phyloP scores from a whole-genome alignment of 2,888 invertebrate species.

The Scaptomyza polygonia region DNA sequence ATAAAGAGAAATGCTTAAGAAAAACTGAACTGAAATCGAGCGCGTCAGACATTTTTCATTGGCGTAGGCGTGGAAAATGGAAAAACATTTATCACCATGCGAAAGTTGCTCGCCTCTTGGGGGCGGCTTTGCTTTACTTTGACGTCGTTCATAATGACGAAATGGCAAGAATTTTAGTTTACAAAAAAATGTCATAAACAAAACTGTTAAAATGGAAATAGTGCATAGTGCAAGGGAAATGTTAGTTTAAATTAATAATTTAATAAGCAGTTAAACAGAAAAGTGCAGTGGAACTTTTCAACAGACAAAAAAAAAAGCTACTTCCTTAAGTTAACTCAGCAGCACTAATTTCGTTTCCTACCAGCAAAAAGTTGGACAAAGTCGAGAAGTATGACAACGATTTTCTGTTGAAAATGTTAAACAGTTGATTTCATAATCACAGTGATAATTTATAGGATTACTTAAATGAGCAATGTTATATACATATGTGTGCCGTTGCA shows the following conservation, averaged over 20 bases:
- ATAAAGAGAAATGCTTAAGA: slow-evolving; percentile 9
- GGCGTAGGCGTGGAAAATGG: slow-evolving; percentile 70
- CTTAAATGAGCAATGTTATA: slow-evolving; percentile 68
- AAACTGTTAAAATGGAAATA: slow-evolving; percentile 45
- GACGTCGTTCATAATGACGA: slow-evolving; percentile 75
- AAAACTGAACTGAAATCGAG: slow-evolving; percentile 56
- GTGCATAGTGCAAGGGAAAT: slow-evolving; percentile 32
- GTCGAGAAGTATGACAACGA: no score
- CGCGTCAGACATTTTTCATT: slow-evolving; percentile 62
- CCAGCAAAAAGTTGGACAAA: no score
- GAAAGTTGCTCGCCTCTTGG: slow-evolving; percentile 48
- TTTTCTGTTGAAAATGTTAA: no score
- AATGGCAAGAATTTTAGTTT: slow-evolving; percentile 62
- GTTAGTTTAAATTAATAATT: no score
- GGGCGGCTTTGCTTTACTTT: slow-evolving; percentile 43
- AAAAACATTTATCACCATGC: slow-evolving; percentile 74
- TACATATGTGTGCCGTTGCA: slow-evolving; percentile 5
- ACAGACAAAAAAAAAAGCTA: no score
- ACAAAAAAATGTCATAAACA: slow-evolving; percentile 58
- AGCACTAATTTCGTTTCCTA: no score
- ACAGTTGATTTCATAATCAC: slow-evolving; percentile 61
- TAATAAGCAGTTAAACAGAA: no score
- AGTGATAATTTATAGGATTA: slow-evolving; percentile 71
- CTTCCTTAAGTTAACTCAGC: no score
- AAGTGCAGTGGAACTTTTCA: no score